Conservation (phyloP, 2,888 invertebrate genomes). For the Schizotus pectinicornis region DNA sequence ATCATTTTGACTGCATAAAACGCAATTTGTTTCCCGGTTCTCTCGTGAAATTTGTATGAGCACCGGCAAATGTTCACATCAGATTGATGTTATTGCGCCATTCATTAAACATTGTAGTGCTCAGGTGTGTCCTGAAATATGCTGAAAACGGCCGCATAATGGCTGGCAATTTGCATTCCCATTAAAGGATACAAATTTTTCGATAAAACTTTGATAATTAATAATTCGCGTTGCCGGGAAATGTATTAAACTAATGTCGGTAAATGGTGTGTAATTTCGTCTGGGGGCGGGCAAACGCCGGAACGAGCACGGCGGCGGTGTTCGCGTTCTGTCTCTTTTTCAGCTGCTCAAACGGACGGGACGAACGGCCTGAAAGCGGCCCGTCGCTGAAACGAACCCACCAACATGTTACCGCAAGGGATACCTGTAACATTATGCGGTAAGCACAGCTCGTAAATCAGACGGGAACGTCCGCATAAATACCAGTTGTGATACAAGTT, state of each 20-base stretch:
- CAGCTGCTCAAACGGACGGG: background rate
- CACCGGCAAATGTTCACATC: conserved; percentile 3
- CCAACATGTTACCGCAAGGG: conserved; percentile 23
- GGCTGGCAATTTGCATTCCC: conserved; percentile 22
- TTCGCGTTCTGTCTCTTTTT: conserved; percentile 6
- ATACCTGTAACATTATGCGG: conserved; percentile 28
- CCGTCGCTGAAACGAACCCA: conserved; percentile 4
- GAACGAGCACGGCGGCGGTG: background rate
- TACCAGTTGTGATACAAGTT: conserved; percentile 17
- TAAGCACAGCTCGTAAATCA: conserved; percentile 28
- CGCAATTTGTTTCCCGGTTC: conserved; percentile 1
- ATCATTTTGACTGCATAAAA: conserved; percentile 4
- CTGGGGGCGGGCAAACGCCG: background rate
- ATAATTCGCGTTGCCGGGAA: conserved; percentile 17
- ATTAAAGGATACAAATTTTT: conserved; percentile 31
- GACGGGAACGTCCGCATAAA: conserved; percentile 21
- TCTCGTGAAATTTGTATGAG: conserved; percentile 6
- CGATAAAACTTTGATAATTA: conserved; percentile 31
- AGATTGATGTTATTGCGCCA: conserved; percentile 5
- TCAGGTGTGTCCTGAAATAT: conserved; percentile 29
- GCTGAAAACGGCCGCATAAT: conserved; percentile 22
- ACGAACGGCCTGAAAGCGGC: conserved; percentile 9
- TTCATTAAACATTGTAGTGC: conserved; percentile 23
- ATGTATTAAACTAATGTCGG: conserved; percentile 26
- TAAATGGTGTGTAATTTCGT: conserved; percentile 24